Percentiles rank a stretch among this genome's conserved stretches.
These are phyloP conservation scores for Variabilichromis moorii DNA, from an alignment of 2,113 vertebrate species.

Conservation along the genomic window DNA sequence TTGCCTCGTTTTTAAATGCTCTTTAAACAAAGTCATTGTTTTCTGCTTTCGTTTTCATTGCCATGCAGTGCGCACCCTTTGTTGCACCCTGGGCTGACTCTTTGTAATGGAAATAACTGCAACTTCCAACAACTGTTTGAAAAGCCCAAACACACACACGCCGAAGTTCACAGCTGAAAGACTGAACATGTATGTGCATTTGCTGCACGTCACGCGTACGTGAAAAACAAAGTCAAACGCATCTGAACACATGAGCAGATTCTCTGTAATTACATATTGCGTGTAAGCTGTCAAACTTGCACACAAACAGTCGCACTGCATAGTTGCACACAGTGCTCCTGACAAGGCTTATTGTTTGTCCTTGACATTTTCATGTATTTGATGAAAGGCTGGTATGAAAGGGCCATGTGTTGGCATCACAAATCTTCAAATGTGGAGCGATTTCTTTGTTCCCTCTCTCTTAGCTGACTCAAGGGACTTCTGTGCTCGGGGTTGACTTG, in stretches of 20 bases:
- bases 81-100: conserved; percentile 14
- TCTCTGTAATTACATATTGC: background rate
- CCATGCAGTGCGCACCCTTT: conserved; percentile 29
- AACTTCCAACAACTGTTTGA: conserved; percentile 26
- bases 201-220: background rate
- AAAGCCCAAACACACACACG: background rate
- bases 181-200: background rate
- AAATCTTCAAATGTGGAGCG: conserved; percentile 39
- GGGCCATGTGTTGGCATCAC: conserved; percentile 38
- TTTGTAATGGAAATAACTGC: conserved; percentile 53
- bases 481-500: conserved; percentile 19
- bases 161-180: background rate
- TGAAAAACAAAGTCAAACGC: background rate
- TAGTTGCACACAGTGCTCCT: background rate
- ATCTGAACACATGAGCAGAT: background rate
- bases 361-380: conserved; percentile 47
- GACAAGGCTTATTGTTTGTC: conserved; percentile 35
- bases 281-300: background rate
- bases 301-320: background rate
- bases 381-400: conserved; percentile 46
- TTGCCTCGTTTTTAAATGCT: conserved; percentile 48
- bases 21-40: conserved; percentile 40
- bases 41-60: conserved; percentile 31
- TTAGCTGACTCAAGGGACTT: conserved; percentile 21
- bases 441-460: conserved; percentile 38